phyloP scores from a whole-genome alignment of 2,113 vertebrate genomes.

The Brienomyrus longianalis region DNA sequence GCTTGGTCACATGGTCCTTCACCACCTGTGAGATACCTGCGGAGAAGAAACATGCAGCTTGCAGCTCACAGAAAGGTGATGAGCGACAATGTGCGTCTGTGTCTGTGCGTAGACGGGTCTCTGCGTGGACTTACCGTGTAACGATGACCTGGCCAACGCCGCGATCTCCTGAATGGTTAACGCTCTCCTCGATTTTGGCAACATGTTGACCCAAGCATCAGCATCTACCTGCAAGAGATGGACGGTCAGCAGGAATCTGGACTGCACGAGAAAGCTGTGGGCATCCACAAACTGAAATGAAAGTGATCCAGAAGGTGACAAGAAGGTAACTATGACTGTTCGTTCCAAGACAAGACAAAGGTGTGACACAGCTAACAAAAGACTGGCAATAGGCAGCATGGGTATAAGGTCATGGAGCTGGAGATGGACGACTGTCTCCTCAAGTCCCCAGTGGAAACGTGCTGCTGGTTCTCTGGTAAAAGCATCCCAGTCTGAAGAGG shows the following conservation, averaged over 20 bases:
- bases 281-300: background rate
- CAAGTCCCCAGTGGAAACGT: background rate
- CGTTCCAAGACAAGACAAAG: background rate
- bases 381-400: background rate
- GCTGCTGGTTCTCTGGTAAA: background rate
- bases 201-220: slow-evolving; percentile 91
- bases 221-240: slow-evolving; percentile 80
- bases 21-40: slow-evolving; percentile 95
- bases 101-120: background rate
- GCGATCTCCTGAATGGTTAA: slow-evolving; percentile 97
- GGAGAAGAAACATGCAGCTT: background rate
- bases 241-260: background rate
- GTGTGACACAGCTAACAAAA: background rate
- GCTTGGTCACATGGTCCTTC: slow-evolving; percentile 97
- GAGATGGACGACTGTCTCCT: background rate
- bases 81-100: background rate
- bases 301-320: background rate
- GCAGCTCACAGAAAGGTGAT: background rate
- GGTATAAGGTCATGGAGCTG: background rate
- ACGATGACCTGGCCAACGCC: slow-evolving; percentile 88
- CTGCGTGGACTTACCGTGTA: slow-evolving; percentile 69
- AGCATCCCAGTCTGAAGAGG: background rate
- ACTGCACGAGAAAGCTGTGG: background rate
- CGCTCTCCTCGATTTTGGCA: slow-evolving; percentile 94
- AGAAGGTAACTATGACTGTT: background rate